Evolutionary conservation across 2,888 invertebrate species (phyloP).

Genomic region (Sminthurinus aureus): DNA sequence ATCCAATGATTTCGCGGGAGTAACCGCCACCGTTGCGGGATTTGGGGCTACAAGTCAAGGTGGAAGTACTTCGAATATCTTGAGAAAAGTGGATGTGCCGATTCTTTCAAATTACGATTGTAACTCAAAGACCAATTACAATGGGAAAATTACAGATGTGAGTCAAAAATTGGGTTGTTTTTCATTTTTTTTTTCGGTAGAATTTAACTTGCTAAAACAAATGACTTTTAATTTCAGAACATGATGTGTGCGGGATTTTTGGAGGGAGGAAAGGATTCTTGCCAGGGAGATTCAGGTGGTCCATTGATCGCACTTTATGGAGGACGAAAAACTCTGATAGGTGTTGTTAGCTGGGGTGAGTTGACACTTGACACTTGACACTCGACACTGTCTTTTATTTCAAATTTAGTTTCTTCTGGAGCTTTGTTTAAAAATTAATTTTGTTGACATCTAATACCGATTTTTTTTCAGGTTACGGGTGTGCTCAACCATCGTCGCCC

Average conservation of each 20-base stretch:
- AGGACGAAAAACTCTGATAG: slow-evolving; percentile 44
- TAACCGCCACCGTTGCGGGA: slow-evolving; percentile 39
- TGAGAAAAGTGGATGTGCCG: slow-evolving; percentile 51
- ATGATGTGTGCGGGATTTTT: too few species aligned
- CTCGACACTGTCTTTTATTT: too few species aligned
- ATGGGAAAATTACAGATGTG: slow-evolving; percentile 52
- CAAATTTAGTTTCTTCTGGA: slow-evolving; percentile 50
- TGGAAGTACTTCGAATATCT: slow-evolving; percentile 35
- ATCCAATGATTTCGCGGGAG: slow-evolving; percentile 43
- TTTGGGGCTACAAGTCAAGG: slow-evolving; percentile 34
- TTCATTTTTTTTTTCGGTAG: too few species aligned
- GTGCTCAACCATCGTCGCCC: slow-evolving; percentile 46
- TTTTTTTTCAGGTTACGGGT: slow-evolving; percentile 24
- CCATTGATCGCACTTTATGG: slow-evolving; percentile 32
- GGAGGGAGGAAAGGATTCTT: slow-evolving; percentile 34
- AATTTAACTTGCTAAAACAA: too few species aligned
- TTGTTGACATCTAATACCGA: too few species aligned
- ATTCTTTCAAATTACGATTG: slow-evolving; percentile 52
- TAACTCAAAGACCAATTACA: slow-evolving; percentile 48
- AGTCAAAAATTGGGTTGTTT: too few species aligned
- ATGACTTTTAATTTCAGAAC: too few species aligned
- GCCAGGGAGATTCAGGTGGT: slow-evolving; percentile 49
- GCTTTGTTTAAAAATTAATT: background rate
- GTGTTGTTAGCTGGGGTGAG: slow-evolving; percentile 53
- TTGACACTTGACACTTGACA: too few species aligned